Base-by-base conservation (phyloP, 2,888 invertebrate species). In the Thalpophila matura region DNA sequence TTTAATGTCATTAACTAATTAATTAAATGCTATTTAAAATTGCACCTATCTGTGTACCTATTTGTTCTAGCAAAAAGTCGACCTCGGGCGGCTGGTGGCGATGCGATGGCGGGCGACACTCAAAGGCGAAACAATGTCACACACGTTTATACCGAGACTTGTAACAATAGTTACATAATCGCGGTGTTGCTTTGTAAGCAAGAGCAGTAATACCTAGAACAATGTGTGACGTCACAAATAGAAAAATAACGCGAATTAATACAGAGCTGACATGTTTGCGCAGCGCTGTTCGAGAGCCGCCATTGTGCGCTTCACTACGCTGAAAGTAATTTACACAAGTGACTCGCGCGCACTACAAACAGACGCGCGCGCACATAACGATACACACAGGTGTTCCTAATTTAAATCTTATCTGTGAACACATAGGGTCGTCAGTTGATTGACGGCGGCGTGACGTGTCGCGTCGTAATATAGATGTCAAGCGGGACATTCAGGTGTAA, bases 301-400 rank as follows among this genome's bases (percentile, higher is more conserved):
- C 78, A 71, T 69, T 69, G 56, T 7, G 62, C 76, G 50, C 70
- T 73, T 73, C 66, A 69, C 59, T 54, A 69, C 73, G 51, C 74
- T 79, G 83, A 85, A 87, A 84, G 82, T 85, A 62, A 90, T 93
- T 94, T 91, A 92, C 93, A 92, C 94, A 93, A 92, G 91, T 93
- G 94, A 86, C 79, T 84, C 80, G 60, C 51, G 57, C 79, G 77
- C 81, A 82, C 68, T 62, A 81, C 83, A 86, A 86, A 86, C 83
- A 86, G 49, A 56, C 16, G 46, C 14, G 35, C 27, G 22, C 33
- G 24, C 42, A 40, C 33, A 33, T 54, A 49, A 31, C 20, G 35
- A 22, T 27, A 42, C 16, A 6, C 1, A n/a, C 18, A 6, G 4
- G 22, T 6, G 12, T 6, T 33, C 16, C 46, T 56, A 84, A 83